Conservation (phyloP, 2,797 vertebrate species). For the Malacoctenus gilli region DNA sequence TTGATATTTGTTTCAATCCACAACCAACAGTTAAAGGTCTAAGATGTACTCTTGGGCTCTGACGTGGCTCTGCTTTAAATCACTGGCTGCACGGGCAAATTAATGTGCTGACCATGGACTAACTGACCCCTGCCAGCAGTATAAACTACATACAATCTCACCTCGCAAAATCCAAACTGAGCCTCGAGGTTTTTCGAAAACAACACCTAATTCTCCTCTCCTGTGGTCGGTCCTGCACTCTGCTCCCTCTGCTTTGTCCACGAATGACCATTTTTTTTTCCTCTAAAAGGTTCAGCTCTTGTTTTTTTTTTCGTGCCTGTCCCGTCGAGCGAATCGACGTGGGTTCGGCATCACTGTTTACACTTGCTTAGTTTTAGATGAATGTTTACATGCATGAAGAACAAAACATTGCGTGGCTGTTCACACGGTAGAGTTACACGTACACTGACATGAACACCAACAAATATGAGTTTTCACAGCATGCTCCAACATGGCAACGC, state of each 20-base stretch:
- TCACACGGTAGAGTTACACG: conserved; percentile 24
- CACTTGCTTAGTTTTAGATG: conserved; percentile 54
- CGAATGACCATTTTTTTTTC: not conserved
- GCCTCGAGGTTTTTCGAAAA: too few relatives aligned
- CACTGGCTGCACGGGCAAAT: too few relatives aligned
- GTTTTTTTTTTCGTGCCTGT: conserved; percentile 23
- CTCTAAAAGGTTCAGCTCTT: conserved; percentile 1
- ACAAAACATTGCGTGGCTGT: conserved; percentile 32
- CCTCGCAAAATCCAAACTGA: too few relatives aligned
- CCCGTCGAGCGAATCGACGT: conserved; percentile 7
- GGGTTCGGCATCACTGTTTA: conserved; percentile 46
- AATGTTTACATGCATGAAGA: conserved; percentile 72
- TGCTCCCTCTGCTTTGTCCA: conserved; percentile 17
- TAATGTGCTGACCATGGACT: too few relatives aligned
- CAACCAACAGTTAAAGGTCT: too few relatives aligned
- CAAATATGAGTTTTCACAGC: conserved; percentile 15
- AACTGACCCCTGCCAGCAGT: too few relatives aligned
- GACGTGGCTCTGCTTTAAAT: too few relatives aligned
- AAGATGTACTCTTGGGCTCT: too few relatives aligned
- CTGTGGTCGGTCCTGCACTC: conserved; percentile 14
- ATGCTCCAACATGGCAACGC: conserved; percentile 14
- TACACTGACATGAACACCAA: conserved; percentile 10
- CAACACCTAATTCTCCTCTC: too few relatives aligned
- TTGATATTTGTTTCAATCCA: too few relatives aligned
- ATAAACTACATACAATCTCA: too few relatives aligned